Evolutionary conservation across 2,113 vertebrate species (phyloP).

Genomic region (Syngnathus typhle): DNA sequence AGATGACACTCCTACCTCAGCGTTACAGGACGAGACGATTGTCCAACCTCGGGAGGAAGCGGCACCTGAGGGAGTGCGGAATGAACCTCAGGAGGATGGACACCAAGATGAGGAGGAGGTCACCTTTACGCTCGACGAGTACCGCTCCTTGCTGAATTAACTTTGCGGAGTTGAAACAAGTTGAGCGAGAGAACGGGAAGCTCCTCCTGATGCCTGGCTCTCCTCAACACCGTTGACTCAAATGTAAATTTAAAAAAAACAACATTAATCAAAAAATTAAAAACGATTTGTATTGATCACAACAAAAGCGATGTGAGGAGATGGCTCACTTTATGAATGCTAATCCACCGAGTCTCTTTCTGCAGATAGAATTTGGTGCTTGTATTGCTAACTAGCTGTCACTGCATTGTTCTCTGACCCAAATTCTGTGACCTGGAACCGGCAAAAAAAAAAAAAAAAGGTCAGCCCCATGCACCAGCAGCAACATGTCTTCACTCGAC

Average conservation of each 20-base stretch:
- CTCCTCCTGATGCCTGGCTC: too few species aligned
- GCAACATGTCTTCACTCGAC: too few species aligned
- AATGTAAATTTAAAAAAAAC: too few species aligned
- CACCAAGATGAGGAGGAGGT: neutral
- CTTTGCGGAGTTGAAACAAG: neutral
- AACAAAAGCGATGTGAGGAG: too few species aligned
- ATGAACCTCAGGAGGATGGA: neutral
- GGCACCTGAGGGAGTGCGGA: neutral
- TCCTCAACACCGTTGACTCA: too few species aligned
- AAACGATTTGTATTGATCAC: too few species aligned
- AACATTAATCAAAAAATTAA: too few species aligned
- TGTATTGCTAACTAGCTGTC: conserved; percentile 47
- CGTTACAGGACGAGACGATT: neutral
- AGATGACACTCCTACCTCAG: neutral
- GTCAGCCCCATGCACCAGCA: too few species aligned
- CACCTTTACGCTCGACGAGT: too few species aligned
- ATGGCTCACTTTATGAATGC: too few species aligned
- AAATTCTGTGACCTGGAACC: conserved; percentile 61
- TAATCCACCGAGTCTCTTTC: too few species aligned
- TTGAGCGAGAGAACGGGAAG: neutral
- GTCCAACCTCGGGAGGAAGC: neutral
- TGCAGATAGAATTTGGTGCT: too few species aligned
- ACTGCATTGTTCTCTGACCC: conserved; percentile 64
- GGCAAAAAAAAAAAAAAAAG: conserved; percentile 40
- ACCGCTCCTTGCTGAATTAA: neutral